Conservation (phyloP, 2,888 invertebrate genomes). For the Diarsia rubi region DNA sequence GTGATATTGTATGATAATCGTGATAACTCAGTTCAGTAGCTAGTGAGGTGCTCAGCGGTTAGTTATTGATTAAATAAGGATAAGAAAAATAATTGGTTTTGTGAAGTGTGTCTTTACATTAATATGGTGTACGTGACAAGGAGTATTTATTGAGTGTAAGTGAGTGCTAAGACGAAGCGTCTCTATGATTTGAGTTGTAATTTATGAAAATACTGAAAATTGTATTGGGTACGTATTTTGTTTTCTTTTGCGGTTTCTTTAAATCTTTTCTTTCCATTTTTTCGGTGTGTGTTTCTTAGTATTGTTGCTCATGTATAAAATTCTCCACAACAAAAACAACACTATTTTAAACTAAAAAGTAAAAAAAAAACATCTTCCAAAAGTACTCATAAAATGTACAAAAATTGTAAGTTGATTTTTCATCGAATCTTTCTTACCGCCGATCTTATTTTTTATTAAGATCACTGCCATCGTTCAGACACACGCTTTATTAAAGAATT, state of each 20-base stretch:
- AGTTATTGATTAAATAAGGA: neutral
- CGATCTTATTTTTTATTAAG: constrained; percentile 22
- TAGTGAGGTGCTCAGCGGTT: neutral
- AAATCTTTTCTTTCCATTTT: neutral
- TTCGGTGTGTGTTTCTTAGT: neutral
- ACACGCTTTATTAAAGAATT: constrained; percentile 24
- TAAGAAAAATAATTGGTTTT: neutral
- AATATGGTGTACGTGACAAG: neutral
- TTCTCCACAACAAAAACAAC: neutral
- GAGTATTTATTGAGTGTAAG: neutral
- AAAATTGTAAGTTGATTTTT: neutral
- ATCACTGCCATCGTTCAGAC: constrained; percentile 7
- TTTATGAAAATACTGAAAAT: neutral
- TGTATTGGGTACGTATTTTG: constrained; percentile 2
- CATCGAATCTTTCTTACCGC: neutral
- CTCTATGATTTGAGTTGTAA: neutral
- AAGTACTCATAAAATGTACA: neutral
- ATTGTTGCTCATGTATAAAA: neutral
- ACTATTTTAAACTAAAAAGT: neutral
- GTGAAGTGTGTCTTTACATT: neutral
- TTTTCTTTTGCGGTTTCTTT: neutral
- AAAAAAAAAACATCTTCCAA: neutral
- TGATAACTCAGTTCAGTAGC: constrained; percentile 45
- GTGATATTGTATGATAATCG: constrained; percentile 35
- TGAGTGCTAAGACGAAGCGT: neutral